Conservation (phyloP, 2,888 invertebrate species). For the Panopea generosa region DNA sequence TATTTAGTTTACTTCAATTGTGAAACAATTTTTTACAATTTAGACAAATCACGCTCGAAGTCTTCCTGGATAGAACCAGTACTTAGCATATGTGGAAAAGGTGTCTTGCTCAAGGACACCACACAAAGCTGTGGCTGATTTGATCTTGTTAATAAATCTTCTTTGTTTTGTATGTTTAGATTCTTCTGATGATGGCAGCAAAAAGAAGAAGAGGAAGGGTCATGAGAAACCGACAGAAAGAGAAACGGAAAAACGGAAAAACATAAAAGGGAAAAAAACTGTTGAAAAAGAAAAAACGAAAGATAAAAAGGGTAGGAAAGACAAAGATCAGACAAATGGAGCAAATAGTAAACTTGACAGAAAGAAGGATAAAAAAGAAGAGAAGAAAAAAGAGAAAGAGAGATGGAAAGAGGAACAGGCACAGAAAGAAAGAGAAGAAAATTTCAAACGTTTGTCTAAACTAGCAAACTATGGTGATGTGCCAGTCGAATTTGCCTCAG, state of each 20-base stretch:
- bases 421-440: slow-evolving; percentile 41
- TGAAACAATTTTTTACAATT: too few relatives aligned
- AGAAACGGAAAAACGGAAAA: slow-evolving; percentile 25
- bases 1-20: too few relatives aligned
- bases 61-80: too few relatives aligned
- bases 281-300: slow-evolving; percentile 34
- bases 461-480: slow-evolving; percentile 51
- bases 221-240: slow-evolving; percentile 11
- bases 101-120: too few relatives aligned
- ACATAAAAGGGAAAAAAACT: slow-evolving; percentile 10
- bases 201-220: slow-evolving; percentile 46
- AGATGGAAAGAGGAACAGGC: slow-evolving; percentile 27
- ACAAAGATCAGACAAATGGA: slow-evolving; percentile 33
- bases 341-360: slow-evolving; percentile 15
- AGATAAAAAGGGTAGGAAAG: slow-evolving; percentile 18
- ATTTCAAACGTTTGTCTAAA: slow-evolving; percentile 45
- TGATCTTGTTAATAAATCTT: too few relatives aligned
- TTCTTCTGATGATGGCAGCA: slow-evolving; percentile 67
- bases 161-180: slow-evolving; percentile 50
- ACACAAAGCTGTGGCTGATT: too few relatives aligned
- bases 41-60: too few relatives aligned
- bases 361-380: slow-evolving; percentile 25
- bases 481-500: neutral
- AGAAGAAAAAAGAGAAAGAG: slow-evolving; percentile 13
- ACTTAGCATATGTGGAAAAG: too few relatives aligned